phyloP scores from a whole-genome alignment of 2,113 vertebrate species.

The Lasiurus borealis region DNA sequence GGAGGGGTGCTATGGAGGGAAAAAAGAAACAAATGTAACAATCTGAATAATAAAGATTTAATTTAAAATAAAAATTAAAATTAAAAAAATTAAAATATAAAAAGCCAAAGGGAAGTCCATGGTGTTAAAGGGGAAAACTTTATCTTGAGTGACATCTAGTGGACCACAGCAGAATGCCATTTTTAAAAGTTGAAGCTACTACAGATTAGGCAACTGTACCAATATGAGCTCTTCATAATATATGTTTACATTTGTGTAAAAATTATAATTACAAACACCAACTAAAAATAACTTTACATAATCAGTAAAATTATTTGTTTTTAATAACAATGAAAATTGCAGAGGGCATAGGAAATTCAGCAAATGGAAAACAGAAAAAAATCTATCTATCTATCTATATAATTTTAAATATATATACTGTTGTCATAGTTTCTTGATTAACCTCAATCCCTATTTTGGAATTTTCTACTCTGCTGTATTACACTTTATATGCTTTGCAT shows the following conservation, averaged over 20 bases:
- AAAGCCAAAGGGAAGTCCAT: constrained; percentile 6
- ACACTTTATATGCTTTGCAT: background rate
- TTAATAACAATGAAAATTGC: background rate
- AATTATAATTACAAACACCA: background rate
- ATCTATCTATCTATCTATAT: too few species aligned
- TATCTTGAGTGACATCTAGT: constrained; percentile 87
- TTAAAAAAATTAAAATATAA: too few species aligned
- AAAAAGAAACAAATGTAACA: too few species aligned
- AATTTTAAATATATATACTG: too few species aligned
- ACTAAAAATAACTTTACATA: background rate
- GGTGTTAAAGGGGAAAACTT: background rate
- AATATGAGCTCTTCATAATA: background rate
- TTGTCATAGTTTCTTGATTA: background rate
- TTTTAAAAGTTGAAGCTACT: background rate
- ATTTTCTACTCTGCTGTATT: background rate
- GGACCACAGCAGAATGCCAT: constrained; percentile 56
- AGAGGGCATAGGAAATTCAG: background rate
- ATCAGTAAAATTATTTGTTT: background rate
- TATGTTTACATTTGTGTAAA: background rate
- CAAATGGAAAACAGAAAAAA: background rate
- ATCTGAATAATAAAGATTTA: too few species aligned
- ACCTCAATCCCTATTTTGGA: background rate
- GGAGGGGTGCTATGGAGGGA: too few species aligned
- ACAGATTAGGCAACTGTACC: background rate
- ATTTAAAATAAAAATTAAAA: too few species aligned